Conservation (phyloP, 2,113 vertebrate genomes). For the Mastomys coucha region DNA sequence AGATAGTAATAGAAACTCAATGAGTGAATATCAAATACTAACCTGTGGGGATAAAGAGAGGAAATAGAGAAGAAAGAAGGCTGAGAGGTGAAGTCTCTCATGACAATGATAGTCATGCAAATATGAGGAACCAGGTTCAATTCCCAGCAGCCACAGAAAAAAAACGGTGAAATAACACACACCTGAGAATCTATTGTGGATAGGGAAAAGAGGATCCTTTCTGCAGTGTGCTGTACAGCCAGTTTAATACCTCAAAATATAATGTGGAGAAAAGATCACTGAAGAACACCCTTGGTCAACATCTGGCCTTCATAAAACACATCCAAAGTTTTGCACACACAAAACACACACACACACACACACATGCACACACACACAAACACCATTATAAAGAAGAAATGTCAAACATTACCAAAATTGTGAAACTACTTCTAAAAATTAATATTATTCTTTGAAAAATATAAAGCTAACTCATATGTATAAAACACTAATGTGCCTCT, state of each 20-base stretch:
- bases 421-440: not conserved
- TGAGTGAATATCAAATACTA: not conserved
- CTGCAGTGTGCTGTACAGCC: not conserved
- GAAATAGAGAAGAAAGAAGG: too few species aligned
- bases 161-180: not conserved
- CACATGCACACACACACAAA: not conserved
- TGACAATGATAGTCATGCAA: too few species aligned
- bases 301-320: not conserved
- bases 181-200: too few species aligned
- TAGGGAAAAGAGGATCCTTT: not conserved
- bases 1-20: not conserved
- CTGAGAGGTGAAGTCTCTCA: not conserved
- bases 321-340: not conserved
- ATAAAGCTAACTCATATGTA: not conserved
- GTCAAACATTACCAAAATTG: not conserved
- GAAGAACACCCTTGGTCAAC: not conserved
- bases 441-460: constrained; percentile 13
- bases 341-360: not conserved
- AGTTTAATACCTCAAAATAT: not conserved
- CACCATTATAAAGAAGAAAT: not conserved
- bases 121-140: not conserved
- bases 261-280: not conserved
- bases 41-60: not conserved
- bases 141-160: not conserved
- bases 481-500: not conserved